phyloP scores from a whole-genome alignment of 2,888 invertebrate species.

The Ametastegia equiseti region DNA sequence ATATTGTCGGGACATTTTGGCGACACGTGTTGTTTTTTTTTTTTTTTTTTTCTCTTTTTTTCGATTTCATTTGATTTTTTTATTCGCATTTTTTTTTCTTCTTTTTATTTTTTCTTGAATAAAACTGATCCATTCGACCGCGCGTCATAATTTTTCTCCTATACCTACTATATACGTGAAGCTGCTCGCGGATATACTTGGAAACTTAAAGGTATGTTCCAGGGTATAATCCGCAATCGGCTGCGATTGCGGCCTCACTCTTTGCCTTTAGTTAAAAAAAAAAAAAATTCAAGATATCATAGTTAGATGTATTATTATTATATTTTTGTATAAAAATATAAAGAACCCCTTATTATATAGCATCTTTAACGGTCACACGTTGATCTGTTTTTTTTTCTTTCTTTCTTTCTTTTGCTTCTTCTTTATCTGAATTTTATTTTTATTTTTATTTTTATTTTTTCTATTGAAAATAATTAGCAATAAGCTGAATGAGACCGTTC shows the following conservation, averaged over 20 bases:
- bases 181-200: constrained; percentile 10
- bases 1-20: constrained; percentile 25
- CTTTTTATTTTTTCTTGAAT: background rate
- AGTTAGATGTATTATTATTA: background rate
- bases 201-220: constrained; percentile 4
- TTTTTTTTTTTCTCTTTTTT: background rate
- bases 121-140: constrained; percentile 2
- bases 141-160: background rate
- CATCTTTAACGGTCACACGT: background rate
- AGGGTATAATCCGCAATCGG: background rate
- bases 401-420: too few relatives aligned
- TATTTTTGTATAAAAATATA: background rate
- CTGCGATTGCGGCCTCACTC: too few relatives aligned
- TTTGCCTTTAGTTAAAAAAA: too few relatives aligned
- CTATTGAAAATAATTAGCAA: constrained; percentile 11
- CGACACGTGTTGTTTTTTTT: constrained; percentile 10
- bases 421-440: too few relatives aligned
- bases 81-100: background rate
- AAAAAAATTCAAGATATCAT: too few relatives aligned
- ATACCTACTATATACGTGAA: too few relatives aligned
- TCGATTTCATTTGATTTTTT: background rate
- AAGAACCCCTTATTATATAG: background rate
- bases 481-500: constrained; percentile 17
- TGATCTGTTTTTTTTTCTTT: background rate
- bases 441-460: too few relatives aligned